Conservation (phyloP, 1,140 invertebrate species). For the Tenebrio molitor region DNA sequence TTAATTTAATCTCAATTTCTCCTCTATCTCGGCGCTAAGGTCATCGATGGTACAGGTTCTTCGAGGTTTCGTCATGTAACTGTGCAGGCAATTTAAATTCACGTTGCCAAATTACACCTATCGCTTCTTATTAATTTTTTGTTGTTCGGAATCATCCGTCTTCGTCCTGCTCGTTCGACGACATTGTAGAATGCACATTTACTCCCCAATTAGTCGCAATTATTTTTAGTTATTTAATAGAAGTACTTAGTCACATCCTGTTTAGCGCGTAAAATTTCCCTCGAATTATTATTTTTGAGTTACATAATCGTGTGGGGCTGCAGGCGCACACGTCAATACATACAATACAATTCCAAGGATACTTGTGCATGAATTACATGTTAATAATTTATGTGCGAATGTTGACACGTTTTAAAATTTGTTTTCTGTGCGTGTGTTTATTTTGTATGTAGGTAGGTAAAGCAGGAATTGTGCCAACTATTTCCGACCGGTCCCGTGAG, state of each 20-base stretch:
- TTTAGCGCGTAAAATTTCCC: constrained; percentile 25
- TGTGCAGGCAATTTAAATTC: constrained; percentile 37
- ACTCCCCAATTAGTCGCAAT: constrained; percentile 29
- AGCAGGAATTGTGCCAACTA: neutral
- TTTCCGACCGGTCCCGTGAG: neutral
- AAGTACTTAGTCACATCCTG: constrained; percentile 49
- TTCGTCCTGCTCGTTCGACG: too few species aligned
- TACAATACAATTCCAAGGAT: constrained; percentile 1
- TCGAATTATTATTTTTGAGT: constrained; percentile 11
- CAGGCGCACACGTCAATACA: too few species aligned
- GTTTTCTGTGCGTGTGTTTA: neutral
- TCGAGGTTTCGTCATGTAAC: constrained; percentile 1
- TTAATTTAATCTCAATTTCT: constrained; percentile 22
- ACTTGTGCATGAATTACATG: constrained; percentile 4
- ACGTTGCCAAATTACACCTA: constrained; percentile 28
- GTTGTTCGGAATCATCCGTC: neutral
- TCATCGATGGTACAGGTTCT: constrained; percentile 28
- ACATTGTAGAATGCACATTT: constrained; percentile 14
- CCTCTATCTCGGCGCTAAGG: constrained; percentile 16
- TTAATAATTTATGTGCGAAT: constrained; percentile 31
- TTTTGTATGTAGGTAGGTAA: constrained; percentile 3
- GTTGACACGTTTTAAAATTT: constrained; percentile 6
- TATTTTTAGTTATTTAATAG: constrained; percentile 48
- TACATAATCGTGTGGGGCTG: neutral
- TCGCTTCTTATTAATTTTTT: constrained; percentile 29